Base-by-base conservation (phyloP, 2,888 invertebrate species). In the Lithodes maja region DNA sequence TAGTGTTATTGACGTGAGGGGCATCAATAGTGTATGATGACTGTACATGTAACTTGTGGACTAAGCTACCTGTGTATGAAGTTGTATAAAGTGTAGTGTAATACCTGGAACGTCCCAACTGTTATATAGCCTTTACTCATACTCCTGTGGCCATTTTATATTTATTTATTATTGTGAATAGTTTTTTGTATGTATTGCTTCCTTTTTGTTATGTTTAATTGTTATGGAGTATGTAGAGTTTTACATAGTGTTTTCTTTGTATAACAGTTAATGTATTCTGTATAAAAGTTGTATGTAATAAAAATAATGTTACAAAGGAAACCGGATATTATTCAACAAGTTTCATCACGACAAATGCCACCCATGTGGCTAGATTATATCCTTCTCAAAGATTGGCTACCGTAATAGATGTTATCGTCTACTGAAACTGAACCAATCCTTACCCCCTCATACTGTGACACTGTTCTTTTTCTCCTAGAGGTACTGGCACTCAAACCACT, bases 151-250 rank as follows among this genome's bases (percentile, higher is more conserved):
- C 85, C 33, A 68, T 68, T 85, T 82, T 61, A 61, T 69, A 85
- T 79, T 33, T 85, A 85, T 85, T 85, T 85, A 85, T 85, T 85
- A 85, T 50, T 85, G 85, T 85, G 85, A 85, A 85, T 85, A 79
- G 85, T 85, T 85, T 33, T 33, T 78, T 85, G 78, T 85, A 85
- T 85, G 79, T 85, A 79, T 68, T 79, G 52, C 78, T 85, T 85
- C 79, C 79, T 79, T 55, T 85, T 85, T 85, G 85, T 85, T 85
- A 85, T 85, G 83, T 79, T 85, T 49, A 82, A 68, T 85, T 85
- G 85, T 85, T 85, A 85, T 82, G 15, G 15, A 68, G 68, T 17
- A 33, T 79, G 85, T 79, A 85, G 79, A 79, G 79, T 79, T 85
- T 85, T 85, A 85, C 78, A 85, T 52, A 50, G 33, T 33, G 33